Evolutionary conservation across 2,888 invertebrate species (phyloP).

Genomic region (Sphaeridia pumilis): DNA sequence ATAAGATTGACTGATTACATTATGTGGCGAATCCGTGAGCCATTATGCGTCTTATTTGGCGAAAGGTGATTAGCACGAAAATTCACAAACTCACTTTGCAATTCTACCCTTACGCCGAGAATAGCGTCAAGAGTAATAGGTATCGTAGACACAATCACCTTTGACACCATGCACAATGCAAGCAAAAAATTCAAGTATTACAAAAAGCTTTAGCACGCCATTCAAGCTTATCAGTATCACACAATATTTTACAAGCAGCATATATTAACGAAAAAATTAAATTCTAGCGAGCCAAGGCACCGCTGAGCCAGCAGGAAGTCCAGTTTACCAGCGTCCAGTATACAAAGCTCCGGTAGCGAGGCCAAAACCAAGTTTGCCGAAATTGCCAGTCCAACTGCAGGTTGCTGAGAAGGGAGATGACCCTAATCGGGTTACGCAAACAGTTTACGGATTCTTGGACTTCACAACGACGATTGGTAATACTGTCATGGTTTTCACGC

Average conservation of each 20-base stretch:
- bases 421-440: constrained; percentile 58
- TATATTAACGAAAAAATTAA: too few relatives aligned
- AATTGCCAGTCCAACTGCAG: constrained; percentile 11
- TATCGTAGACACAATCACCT: too few relatives aligned
- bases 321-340: constrained; percentile 37
- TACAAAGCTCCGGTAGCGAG: constrained; percentile 37
- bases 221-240: too few relatives aligned
- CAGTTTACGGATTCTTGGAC: constrained; percentile 85
- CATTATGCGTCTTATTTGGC: too few relatives aligned
- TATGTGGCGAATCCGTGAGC: too few relatives aligned
- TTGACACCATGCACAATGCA: too few relatives aligned
- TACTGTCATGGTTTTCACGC: constrained; percentile 91
- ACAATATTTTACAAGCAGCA: too few relatives aligned
- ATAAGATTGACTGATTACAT: too few relatives aligned
- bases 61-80: background rate
- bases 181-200: too few relatives aligned
- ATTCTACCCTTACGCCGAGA: background rate
- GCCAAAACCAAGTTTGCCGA: constrained; percentile 25
- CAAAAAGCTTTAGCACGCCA: constrained; percentile 4
- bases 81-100: background rate
- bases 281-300: too few relatives aligned
- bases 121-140: background rate
- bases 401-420: background rate
- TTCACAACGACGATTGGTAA: constrained; percentile 89
- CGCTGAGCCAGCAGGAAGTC: constrained; percentile 20